Base-by-base conservation (phyloP, 2,113 vertebrate genomes). In the Nanorana parkeri region DNA sequence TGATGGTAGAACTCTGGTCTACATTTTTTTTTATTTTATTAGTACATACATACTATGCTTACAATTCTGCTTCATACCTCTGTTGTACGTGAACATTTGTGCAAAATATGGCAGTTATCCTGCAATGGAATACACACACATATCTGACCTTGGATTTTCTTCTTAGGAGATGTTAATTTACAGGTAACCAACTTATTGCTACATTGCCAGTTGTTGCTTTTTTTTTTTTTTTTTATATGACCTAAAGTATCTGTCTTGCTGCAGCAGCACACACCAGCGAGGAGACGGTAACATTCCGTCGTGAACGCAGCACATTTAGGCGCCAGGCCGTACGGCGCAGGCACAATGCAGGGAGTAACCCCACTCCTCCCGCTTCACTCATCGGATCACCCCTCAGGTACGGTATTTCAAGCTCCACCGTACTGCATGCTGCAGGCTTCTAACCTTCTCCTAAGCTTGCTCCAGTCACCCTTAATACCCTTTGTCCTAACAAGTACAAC, bases 311-410 rank as follows among this genome's bases (percentile, higher is more conserved):
- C 94, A 99, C 98, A 86, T 99, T 99, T 93, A 98, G 98, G 87
- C 96, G 98, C 88, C 98, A 99, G 94, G 98, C 98, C 52, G 97
- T 99, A 72, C 95, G 98, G 86, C 95, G 98, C 92, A 95, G 98
- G 85, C 98, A 99, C 95, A 99, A 99, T 92, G 97, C 98, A 86
- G 98, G 98, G 90, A 99, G 96, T 94, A 98, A 97, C 94, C 96
- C 97, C 90, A 97, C 96, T 89, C 97, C 97, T 89, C 96, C 97
- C 89, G 90, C 96, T 88, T 97, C 98, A 88, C 96, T 99, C 94
- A 95, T 99, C 90, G 98, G 97, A 95, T 97, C 98, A 86, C 97
- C 97, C 89, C 96, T 98, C 92, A 99, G 98, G 98, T 99, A 98
- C 83, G 92, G 86, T 92, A 90, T 92, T 89, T 90, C 80, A 89